A percentile compares a stretch with the other conserved stretches of the same genome.
phyloP scores from a whole-genome alignment of 2,797 vertebrate species.

The Poliocrania exsul region DNA sequence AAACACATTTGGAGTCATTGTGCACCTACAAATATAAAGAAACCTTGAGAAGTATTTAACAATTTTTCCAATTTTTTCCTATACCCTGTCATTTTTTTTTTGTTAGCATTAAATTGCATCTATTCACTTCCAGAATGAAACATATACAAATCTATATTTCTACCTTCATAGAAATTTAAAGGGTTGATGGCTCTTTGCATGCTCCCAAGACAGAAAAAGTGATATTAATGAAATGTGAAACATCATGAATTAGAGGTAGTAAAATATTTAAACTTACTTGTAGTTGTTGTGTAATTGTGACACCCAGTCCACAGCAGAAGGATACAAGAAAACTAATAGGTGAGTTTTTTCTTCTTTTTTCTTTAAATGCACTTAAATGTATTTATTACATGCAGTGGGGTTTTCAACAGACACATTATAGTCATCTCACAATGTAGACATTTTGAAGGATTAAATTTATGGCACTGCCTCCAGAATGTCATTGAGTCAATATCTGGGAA shows the following conservation, averaged over 20 bases:
- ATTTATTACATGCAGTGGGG: background rate
- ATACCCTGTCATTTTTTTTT: background rate
- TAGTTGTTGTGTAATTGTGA: constrained; percentile 50
- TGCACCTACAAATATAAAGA: background rate
- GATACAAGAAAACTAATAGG: constrained; percentile 52
- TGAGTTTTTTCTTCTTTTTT: background rate
- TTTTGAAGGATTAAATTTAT: background rate
- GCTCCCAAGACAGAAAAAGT: constrained; percentile 43
- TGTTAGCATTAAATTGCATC: background rate
- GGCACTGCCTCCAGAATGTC: background rate
- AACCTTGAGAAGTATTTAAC: background rate
- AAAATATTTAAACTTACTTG: constrained; percentile 70
- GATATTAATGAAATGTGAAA: constrained; percentile 64
- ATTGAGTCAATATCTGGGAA: background rate
- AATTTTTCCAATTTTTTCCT: background rate
- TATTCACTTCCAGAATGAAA: background rate
- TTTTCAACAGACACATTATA: background rate
- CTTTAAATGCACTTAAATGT: background rate
- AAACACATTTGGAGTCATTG: background rate
- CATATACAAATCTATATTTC: background rate
- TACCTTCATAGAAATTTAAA: background rate
- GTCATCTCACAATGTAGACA: background rate
- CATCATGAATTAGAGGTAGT: constrained; percentile 65
- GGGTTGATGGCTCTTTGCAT: background rate
- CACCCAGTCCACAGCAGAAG: constrained; percentile 30